Percentiles rank a stretch among this genome's conserved stretches.
Conservation (phyloP, 1,140 invertebrate species). For the Heliothis subflexa region DNA sequence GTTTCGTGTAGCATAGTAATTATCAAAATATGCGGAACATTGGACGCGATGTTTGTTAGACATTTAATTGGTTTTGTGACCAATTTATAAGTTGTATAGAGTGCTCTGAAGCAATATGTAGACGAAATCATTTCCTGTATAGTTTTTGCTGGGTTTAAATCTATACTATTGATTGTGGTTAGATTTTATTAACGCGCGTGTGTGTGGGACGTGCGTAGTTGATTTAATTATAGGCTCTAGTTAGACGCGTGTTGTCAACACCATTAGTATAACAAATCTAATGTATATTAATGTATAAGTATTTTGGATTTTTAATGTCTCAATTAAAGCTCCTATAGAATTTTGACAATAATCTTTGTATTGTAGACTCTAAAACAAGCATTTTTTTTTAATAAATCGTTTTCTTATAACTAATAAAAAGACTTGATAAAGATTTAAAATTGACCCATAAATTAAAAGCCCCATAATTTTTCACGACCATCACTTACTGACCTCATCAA, state of each 20-base stretch:
- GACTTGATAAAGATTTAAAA: background rate
- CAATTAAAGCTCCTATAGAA: background rate
- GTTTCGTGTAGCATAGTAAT: slow-evolving; percentile 21
- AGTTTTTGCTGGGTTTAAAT: slow-evolving; percentile 55
- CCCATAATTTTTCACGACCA: slow-evolving; percentile 4
- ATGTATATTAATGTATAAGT: background rate
- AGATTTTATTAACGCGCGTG: slow-evolving; percentile 15
- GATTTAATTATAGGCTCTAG: background rate
- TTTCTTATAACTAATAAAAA: too few relatives aligned
- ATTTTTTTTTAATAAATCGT: too few relatives aligned
- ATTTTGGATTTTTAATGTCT: background rate
- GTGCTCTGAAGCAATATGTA: slow-evolving; percentile 53
- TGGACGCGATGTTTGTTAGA: slow-evolving; percentile 37
- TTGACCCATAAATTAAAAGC: background rate
- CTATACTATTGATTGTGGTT: slow-evolving; percentile 53
- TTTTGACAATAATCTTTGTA: too few relatives aligned
- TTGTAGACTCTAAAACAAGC: too few relatives aligned
- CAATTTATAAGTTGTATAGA: slow-evolving; percentile 53
- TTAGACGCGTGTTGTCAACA: background rate
- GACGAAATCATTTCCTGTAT: slow-evolving; percentile 62
- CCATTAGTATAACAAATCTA: background rate
- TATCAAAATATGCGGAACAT: slow-evolving; percentile 51
- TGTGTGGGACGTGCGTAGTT: slow-evolving; percentile 14
- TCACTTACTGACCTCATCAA: slow-evolving; percentile 7
- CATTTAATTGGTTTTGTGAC: slow-evolving; percentile 44